These are phyloP conservation scores for Acanthaster planci DNA, from an alignment of 35 echinoderm and acorn worm species.

Conservation along the genomic window DNA sequence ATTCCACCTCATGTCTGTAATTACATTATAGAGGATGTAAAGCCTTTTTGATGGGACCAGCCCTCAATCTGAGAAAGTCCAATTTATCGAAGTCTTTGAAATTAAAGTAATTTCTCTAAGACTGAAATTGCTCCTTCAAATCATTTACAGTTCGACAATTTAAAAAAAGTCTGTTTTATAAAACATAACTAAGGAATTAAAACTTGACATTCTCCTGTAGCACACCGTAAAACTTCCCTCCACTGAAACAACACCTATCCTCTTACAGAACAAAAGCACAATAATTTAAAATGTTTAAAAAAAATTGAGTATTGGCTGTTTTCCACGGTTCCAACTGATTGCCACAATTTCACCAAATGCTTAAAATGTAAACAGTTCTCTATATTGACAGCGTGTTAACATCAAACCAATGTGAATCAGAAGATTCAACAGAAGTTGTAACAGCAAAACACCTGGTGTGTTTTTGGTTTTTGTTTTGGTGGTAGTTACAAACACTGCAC, in stretches of 20 bases:
- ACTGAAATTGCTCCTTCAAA: constrained; percentile 10
- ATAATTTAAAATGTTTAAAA: neutral
- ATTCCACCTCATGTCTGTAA: neutral
- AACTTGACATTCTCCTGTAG: constrained; percentile 4
- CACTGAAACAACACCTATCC: neutral
- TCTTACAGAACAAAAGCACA: neutral
- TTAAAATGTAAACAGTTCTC: too few relatives aligned
- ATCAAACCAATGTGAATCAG: too few relatives aligned
- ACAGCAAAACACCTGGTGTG: too few relatives aligned
- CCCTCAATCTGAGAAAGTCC: neutral
- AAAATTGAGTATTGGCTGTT: too few relatives aligned
- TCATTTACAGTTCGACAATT: constrained; percentile 1
- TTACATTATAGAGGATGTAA: neutral
- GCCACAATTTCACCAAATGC: too few relatives aligned
- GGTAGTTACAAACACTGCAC: too few relatives aligned
- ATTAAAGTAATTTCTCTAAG: neutral
- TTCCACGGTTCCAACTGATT: too few relatives aligned
- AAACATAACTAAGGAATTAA: constrained; percentile 15
- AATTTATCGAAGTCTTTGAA: neutral
- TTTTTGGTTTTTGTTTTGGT: too few relatives aligned
- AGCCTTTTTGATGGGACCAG: neutral
- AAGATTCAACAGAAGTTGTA: too few relatives aligned
- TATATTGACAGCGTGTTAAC: too few relatives aligned
- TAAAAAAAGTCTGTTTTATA: constrained; percentile 11
- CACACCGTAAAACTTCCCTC: neutral